Conservation (phyloP, 2,113 vertebrate genomes). For the Albula glossodonta region DNA sequence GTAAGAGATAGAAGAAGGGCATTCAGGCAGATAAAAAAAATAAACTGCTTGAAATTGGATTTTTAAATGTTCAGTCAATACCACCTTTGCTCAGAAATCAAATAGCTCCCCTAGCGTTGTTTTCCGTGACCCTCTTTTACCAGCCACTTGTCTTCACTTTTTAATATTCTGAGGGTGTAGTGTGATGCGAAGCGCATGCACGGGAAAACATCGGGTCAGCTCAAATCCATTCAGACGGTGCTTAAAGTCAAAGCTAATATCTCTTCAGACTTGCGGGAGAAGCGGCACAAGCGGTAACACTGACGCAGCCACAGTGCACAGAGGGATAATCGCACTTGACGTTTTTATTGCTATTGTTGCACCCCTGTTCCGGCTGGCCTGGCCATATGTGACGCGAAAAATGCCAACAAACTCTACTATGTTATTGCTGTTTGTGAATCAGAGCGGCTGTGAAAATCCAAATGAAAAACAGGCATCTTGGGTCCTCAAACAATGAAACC, state of each 20-base stretch:
- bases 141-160: background rate
- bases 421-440: background rate
- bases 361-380: slow-evolving; percentile 15
- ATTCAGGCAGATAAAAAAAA: background rate
- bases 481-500: background rate
- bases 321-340: slow-evolving; percentile 22
- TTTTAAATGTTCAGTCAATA: background rate
- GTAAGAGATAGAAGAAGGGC: background rate
- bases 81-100: background rate
- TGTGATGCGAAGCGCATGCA: background rate
- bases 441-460: background rate
- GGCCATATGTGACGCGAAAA: background rate
- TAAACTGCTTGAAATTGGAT: background rate
- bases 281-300: background rate
- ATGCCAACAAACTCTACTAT: background rate
- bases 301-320: background rate
- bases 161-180: background rate
- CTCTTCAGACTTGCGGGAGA: too few species aligned
- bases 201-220: background rate
- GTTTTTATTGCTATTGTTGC: slow-evolving; percentile 20
- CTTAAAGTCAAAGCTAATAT: background rate
- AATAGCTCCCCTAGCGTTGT: background rate
- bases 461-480: background rate
- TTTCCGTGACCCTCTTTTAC: background rate
- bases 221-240: background rate